Evolutionary conservation across 1,140 invertebrate genomes (phyloP).

Genomic region (Sitophilus oryzae): DNA sequence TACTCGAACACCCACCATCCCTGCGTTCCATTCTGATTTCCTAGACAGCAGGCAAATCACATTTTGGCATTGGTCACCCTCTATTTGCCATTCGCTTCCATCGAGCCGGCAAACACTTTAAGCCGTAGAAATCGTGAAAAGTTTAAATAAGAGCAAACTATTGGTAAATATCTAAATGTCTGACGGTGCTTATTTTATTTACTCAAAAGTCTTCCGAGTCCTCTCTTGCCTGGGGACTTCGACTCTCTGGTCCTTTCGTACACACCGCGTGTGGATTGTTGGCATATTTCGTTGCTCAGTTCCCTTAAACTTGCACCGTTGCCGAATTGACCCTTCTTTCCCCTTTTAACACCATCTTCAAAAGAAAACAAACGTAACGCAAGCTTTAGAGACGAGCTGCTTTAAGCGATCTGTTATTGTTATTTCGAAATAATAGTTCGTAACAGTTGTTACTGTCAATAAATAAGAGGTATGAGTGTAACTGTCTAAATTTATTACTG

Average conservation of each 20-base stretch:
- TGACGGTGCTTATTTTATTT: slow-evolving; percentile 24
- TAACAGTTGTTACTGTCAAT: too few relatives aligned
- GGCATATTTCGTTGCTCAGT: slow-evolving; percentile 18
- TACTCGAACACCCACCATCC: slow-evolving; percentile 2
- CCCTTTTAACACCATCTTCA: not conserved
- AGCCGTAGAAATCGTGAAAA: slow-evolving; percentile 14
- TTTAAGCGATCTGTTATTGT: too few relatives aligned
- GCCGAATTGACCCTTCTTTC: slow-evolving; percentile 1
- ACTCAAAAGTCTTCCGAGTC: slow-evolving; percentile 17
- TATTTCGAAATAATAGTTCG: too few relatives aligned
- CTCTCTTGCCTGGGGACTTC: slow-evolving; percentile 5
- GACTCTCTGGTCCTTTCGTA: slow-evolving; percentile 13
- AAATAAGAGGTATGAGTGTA: too few relatives aligned
- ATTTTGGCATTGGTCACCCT: slow-evolving; percentile 13
- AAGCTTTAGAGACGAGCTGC: too few relatives aligned
- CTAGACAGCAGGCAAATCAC: slow-evolving; percentile 1
- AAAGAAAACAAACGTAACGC: too few relatives aligned
- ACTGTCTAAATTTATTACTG: too few relatives aligned
- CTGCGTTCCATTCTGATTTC: slow-evolving; percentile 8
- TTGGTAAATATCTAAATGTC: slow-evolving; percentile 25
- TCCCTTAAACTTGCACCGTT: slow-evolving; percentile 17
- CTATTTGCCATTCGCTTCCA: slow-evolving; percentile 1
- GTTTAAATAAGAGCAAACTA: slow-evolving; percentile 23
- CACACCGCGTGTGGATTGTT: slow-evolving; percentile 24
- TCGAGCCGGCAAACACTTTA: slow-evolving; percentile 18